Conservation (phyloP, 2,113 vertebrate species). For the Alouatta palliata region DNA sequence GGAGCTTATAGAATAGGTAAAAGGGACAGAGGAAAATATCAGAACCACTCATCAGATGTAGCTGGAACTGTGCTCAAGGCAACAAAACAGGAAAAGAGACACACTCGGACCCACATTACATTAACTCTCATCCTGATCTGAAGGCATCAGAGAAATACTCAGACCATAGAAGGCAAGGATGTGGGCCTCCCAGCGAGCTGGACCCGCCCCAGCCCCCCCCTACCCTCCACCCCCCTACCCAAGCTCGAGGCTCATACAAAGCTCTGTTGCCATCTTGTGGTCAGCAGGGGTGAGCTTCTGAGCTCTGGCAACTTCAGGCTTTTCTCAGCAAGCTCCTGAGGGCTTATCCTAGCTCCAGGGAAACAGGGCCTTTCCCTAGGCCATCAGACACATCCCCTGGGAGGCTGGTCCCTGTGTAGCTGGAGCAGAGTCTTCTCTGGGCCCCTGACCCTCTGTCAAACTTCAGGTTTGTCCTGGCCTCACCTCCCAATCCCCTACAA, state of each 20-base stretch:
- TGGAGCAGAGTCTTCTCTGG: neutral
- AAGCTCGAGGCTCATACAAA: conserved; percentile 19
- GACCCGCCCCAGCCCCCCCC: neutral
- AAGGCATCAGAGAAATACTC: neutral
- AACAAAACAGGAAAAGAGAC: neutral
- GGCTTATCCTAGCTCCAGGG: neutral
- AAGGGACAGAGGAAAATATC: neutral
- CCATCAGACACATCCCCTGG: neutral
- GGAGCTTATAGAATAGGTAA: neutral
- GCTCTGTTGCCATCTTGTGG: conserved; percentile 86
- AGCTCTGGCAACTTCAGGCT: neutral
- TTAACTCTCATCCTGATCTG: neutral
- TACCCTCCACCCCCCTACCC: neutral
- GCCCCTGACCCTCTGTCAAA: neutral
- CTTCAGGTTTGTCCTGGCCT: neutral
- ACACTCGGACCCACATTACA: neutral
- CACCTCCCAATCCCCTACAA: neutral
- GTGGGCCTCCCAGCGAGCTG: neutral
- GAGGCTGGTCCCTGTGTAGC: neutral
- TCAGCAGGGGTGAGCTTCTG: neutral
- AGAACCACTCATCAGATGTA: accelerated
- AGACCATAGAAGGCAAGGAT: neutral
- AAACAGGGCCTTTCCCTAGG: neutral
- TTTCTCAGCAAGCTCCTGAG: neutral
- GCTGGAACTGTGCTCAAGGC: neutral